Conservation (phyloP, 2,797 vertebrate genomes). For the Cirrhinus molitorella region DNA sequence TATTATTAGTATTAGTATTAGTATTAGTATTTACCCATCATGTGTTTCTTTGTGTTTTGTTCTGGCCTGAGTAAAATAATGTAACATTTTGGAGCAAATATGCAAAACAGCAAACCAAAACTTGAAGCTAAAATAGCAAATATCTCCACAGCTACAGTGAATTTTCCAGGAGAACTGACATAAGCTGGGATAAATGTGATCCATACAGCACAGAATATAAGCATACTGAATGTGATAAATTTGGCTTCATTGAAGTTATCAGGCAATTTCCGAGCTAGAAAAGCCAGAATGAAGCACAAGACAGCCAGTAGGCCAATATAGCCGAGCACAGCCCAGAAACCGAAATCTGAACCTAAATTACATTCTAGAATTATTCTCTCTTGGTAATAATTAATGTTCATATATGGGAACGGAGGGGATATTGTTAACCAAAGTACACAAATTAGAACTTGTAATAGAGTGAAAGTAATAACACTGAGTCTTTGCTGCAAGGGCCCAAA, state of each 20-base stretch:
- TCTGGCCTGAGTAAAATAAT: conserved; percentile 75
- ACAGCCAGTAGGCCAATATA: conserved; percentile 75
- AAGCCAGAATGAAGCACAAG: conserved; percentile 75
- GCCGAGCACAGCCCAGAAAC: conserved; percentile 75
- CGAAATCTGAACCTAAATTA: conserved; percentile 68
- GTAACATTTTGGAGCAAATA: conserved; percentile 78
- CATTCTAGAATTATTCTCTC: conserved; percentile 78
- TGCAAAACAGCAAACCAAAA: conserved; percentile 76
- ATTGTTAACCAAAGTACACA: conserved; percentile 75
- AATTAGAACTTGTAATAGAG: conserved; percentile 74
- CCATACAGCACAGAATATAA: conserved; percentile 80
- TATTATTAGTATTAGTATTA: neutral
- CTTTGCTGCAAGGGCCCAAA: conserved; percentile 78
- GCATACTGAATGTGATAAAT: conserved; percentile 79
- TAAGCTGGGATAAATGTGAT: conserved; percentile 79
- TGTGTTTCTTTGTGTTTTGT: conserved; percentile 73
- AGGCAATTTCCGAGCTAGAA: conserved; percentile 75
- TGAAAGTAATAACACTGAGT: conserved; percentile 72
- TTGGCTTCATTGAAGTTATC: conserved; percentile 80
- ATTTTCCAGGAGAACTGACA: conserved; percentile 79
- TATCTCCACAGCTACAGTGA: conserved; percentile 77
- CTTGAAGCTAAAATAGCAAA: conserved; percentile 79
- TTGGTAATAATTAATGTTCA: conserved; percentile 68
- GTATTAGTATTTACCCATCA: conserved; percentile 67
- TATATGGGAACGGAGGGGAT: conserved; percentile 72